These are phyloP conservation scores for Ataeniobius toweri DNA, from an alignment of 2,797 vertebrate species.

Conservation along the genomic window DNA sequence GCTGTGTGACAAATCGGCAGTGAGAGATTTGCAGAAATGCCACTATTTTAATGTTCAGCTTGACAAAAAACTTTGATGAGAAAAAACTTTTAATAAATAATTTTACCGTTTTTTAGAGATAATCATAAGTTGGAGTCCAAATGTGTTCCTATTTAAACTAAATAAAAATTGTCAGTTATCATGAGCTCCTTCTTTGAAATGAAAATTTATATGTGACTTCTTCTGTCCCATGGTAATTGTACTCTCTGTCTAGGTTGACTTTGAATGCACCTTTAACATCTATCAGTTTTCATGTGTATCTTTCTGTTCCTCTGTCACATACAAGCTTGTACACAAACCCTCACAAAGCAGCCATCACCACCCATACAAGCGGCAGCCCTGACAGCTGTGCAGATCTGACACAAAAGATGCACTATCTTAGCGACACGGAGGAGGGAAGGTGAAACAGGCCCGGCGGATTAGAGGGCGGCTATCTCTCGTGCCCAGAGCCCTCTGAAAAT, in stretches of 20 bases:
- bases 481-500: constrained; percentile 55
- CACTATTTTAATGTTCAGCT: neutral
- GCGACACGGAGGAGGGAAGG: constrained; percentile 58
- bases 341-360: constrained; percentile 48
- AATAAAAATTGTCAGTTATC: too few species aligned
- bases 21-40: neutral
- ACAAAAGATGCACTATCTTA: constrained; percentile 66
- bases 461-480: constrained; percentile 63
- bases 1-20: neutral
- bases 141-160: too few species aligned
- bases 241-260: constrained; percentile 5
- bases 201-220: constrained; percentile 24
- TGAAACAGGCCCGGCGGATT: constrained; percentile 61
- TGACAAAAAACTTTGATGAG: neutral
- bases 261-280: constrained; percentile 33
- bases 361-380: constrained; percentile 33
- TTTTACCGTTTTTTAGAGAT: neutral
- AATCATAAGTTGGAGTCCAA: neutral
- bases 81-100: neutral
- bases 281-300: constrained; percentile 25
- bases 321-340: constrained; percentile 14
- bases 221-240: neutral
- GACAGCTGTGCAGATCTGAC: constrained; percentile 65
- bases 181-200: neutral
- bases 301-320: constrained; percentile 19